Percentiles rank a stretch among this genome's conserved stretches.
Conservation (phyloP, 2,113 vertebrate genomes). For the Gobius niger region DNA sequence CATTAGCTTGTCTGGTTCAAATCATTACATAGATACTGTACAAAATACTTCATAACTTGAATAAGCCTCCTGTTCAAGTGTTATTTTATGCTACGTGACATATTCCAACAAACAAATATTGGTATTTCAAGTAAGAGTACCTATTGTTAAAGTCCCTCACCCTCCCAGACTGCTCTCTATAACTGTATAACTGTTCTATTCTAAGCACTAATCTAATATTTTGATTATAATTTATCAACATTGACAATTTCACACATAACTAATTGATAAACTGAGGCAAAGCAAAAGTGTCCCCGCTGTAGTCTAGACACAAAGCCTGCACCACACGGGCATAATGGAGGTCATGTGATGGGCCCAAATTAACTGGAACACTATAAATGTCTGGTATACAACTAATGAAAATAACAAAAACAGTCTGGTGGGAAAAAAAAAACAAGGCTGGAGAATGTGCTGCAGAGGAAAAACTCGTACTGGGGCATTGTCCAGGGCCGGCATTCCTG, state of each 20-base stretch:
- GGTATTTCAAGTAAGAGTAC: too few relatives aligned
- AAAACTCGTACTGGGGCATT: neutral
- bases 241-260: neutral
- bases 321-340: neutral
- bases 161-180: too few relatives aligned
- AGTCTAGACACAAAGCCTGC: neutral
- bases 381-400: neutral
- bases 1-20: too few relatives aligned
- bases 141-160: too few relatives aligned
- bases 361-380: slow-evolving; percentile 6
- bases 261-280: neutral
- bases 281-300: neutral
- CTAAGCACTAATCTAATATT: too few relatives aligned
- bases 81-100: too few relatives aligned
- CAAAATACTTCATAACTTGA: too few relatives aligned
- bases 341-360: neutral
- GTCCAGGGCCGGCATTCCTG: slow-evolving; percentile 1
- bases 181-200: too few relatives aligned
- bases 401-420: slow-evolving; percentile 4
- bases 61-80: too few relatives aligned
- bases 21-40: too few relatives aligned
- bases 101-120: too few relatives aligned
- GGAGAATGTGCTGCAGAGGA: neutral
- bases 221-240: too few relatives aligned
- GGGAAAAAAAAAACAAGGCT: neutral